A percentile compares a stretch with the other conserved stretches of the same genome.
These are phyloP conservation scores for Aphidoletes aphidimyza DNA, from an alignment of 2,888 invertebrate species.

Conservation along the genomic window DNA sequence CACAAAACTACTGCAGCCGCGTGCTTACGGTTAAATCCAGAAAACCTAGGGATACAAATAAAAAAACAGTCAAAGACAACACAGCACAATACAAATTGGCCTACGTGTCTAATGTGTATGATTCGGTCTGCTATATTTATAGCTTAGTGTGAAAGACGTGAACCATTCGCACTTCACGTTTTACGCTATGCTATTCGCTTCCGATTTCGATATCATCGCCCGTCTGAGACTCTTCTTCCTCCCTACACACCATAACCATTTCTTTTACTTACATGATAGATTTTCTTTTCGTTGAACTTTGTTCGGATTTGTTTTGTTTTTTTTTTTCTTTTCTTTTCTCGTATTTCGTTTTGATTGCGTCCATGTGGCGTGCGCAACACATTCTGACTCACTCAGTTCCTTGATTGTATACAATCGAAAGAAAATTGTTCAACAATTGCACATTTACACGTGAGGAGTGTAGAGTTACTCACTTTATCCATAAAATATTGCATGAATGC, in stretches of 20 bases:
- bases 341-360: constrained; percentile 8
- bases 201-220: neutral
- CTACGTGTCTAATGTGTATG: constrained; percentile 1
- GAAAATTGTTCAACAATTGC: neutral
- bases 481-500: constrained; percentile 36
- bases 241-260: too few species aligned
- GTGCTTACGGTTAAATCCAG: too few species aligned
- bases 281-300: constrained; percentile 25
- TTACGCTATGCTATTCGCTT: neutral
- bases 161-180: constrained; percentile 43
- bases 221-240: neutral
- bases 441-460: constrained; percentile 28
- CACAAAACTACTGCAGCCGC: neutral
- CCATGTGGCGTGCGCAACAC: neutral
- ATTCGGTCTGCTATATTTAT: neutral
- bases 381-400: neutral
- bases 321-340: neutral
- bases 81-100: neutral
- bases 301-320: neutral
- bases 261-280: neutral
- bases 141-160: constrained; percentile 43
- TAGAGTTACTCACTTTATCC: constrained; percentile 8
- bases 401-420: neutral
- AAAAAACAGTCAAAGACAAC: neutral
- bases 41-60: neutral